Conservation (phyloP, 2,888 invertebrate genomes). For the Diarsia dahlii region DNA sequence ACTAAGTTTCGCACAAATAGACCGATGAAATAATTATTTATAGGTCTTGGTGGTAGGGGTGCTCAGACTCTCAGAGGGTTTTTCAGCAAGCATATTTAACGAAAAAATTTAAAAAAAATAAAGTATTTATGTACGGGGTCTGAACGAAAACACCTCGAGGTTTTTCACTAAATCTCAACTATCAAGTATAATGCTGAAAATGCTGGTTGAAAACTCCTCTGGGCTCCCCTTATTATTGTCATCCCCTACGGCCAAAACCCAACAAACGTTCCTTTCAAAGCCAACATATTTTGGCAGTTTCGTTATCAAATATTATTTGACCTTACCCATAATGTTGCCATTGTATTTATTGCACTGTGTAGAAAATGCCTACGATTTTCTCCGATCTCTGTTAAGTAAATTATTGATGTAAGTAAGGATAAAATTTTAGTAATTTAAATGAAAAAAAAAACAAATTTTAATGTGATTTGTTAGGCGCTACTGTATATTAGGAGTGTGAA, state of each 20-base stretch:
- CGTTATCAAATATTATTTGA: neutral
- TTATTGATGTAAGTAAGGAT: constrained; percentile 14
- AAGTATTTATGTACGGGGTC: too few species aligned
- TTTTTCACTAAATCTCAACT: neutral
- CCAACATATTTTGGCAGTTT: neutral
- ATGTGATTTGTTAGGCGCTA: constrained; percentile 31
- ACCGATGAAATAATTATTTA: neutral
- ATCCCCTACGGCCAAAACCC: neutral
- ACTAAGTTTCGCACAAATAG: constrained; percentile 10
- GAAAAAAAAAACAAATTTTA: constrained; percentile 1
- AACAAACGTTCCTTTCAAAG: neutral
- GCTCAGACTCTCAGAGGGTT: neutral
- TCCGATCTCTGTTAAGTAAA: constrained; percentile 42
- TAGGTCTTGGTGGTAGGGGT: neutral
- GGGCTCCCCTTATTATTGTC: neutral
- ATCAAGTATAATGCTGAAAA: neutral
- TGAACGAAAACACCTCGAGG: too few species aligned
- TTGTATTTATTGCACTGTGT: constrained; percentile 26
- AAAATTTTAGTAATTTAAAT: constrained; percentile 18
- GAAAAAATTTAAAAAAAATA: too few species aligned
- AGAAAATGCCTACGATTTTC: constrained; percentile 25
- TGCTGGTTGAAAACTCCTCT: neutral
- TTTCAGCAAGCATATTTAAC: neutral
- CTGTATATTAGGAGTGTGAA: constrained; percentile 27
- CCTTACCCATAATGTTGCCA: constrained; percentile 24